Base-by-base conservation (phyloP, 2,113 vertebrate species). In the Philantomba maxwellii region DNA sequence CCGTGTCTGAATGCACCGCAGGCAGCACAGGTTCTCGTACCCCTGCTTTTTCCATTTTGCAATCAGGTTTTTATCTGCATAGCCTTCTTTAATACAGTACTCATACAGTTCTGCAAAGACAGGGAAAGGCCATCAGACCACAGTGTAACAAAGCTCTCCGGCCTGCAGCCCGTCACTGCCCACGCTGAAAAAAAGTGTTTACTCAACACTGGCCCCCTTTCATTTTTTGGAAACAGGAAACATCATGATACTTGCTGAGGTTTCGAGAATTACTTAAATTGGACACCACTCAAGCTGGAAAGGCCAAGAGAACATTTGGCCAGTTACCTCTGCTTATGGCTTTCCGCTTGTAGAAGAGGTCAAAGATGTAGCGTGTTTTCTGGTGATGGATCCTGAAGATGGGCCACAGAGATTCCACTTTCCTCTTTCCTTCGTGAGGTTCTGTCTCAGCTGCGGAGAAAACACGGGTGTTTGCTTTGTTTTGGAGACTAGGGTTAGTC, bases 41-140 rank as follows among this genome's bases (percentile, higher is more conserved):
- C 99, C 99, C 96, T 99, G 99, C 93, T 99, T 99, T 98, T 99
- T 99, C 99, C 99, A 99, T 97, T 99, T 99, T 6, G 99, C 99
- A 57, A 99, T 99, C 90, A 99, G 98, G 97, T 99, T 99, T 97
- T 99, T 99, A 98, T 99, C 99, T 51, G 99, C 99, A 0, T 99
- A 99, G 7, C 99, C 99, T 98, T 99, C 99, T 98, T 98, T 99
- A 98, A 99, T 99, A 94, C 99, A 99, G 83, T 99, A 99, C 2
- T 99, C 99, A 0, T 99, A 99, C 6, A 99, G 98, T 96, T 99
- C 99, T 99, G 98, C 96, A 92, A 81, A 87, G 36, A 93, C 1
- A 8, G 33, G 26, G 26, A 83, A 62, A 58, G 15, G 14, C 21
- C 70, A 47, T 96, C 57, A 93, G 43, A 47, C 2, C 13, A 28